Conservation (phyloP, 92 coral and sea anemone species). For the Metridium senile region DNA sequence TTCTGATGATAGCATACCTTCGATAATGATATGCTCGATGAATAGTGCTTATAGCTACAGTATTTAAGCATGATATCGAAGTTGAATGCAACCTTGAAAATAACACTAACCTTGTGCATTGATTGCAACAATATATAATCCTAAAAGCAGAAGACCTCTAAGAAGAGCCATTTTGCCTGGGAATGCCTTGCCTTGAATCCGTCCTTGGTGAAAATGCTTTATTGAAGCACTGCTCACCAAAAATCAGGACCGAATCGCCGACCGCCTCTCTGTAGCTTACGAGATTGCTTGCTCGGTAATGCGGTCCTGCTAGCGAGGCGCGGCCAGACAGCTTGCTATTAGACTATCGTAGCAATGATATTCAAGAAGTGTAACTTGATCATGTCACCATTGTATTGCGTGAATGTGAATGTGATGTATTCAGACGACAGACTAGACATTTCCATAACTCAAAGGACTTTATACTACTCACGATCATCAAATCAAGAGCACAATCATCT, state of each 20-base stretch:
- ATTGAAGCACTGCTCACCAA: conserved; percentile 29
- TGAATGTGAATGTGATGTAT: conserved; percentile 47
- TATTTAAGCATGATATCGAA: too few relatives aligned
- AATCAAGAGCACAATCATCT: not conserved
- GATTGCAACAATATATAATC: conserved; percentile 33
- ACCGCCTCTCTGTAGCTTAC: conserved; percentile 52
- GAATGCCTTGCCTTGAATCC: conserved; percentile 35
- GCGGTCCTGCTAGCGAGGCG: conserved; percentile 55
- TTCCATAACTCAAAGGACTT: conserved; percentile 42
- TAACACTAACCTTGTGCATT: conserved; percentile 38
- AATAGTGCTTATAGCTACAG: not conserved
- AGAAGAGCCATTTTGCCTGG: conserved; percentile 39
- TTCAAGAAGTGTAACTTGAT: conserved; percentile 33
- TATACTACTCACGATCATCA: not conserved
- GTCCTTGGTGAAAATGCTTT: conserved; percentile 45
- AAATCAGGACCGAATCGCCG: conserved; percentile 44
- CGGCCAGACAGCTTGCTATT: conserved; percentile 52
- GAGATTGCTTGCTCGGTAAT: conserved; percentile 23
- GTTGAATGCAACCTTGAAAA: not conserved
- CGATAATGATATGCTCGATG: too few relatives aligned
- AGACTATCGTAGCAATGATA: conserved; percentile 42
- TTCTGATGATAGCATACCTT: too few relatives aligned
- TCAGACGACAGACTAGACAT: conserved; percentile 57
- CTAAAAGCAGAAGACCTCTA: conserved; percentile 30
- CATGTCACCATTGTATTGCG: conserved; percentile 39